Percentiles rank a stretch among this genome's conserved stretches.
Evolutionary conservation across 2,797 vertebrate genomes (phyloP).

Genomic region (Xenopus petersii): DNA sequence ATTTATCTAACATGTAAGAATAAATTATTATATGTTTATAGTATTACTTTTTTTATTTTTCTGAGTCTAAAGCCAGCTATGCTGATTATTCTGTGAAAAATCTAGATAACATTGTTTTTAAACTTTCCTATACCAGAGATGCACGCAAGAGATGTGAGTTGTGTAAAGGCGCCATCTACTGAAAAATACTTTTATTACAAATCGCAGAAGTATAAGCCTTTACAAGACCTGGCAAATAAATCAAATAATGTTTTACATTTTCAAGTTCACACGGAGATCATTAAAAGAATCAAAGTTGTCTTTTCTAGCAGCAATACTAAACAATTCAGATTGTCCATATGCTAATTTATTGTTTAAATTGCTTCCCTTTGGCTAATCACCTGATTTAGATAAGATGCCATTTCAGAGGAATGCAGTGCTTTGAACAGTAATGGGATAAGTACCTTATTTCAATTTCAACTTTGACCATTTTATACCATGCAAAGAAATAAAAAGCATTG

Average conservation of each 20-base stretch:
- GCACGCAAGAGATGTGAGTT: slow-evolving; percentile 10
- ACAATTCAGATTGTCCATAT: slow-evolving; percentile 21
- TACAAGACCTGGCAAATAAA: slow-evolving; percentile 16
- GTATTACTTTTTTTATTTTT: too few relatives aligned
- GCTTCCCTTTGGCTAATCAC: slow-evolving; percentile 45
- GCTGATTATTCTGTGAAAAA: neutral
- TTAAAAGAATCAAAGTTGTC: slow-evolving; percentile 22
- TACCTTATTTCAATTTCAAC: too few relatives aligned
- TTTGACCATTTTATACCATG: neutral
- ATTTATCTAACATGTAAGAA: too few relatives aligned
- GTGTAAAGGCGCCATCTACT: slow-evolving; percentile 46
- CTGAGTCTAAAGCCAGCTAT: too few relatives aligned
- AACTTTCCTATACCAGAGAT: slow-evolving; percentile 12
- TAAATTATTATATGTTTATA: too few relatives aligned
- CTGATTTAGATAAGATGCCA: slow-evolving; percentile 41
- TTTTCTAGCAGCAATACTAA: slow-evolving; percentile 27
- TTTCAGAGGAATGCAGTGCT: slow-evolving; percentile 38
- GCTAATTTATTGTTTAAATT: slow-evolving; percentile 39
- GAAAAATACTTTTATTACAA: slow-evolving; percentile 31
- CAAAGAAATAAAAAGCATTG: neutral
- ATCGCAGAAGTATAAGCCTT: neutral
- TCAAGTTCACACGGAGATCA: slow-evolving; percentile 29
- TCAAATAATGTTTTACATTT: slow-evolving; percentile 28
- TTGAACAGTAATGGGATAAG: slow-evolving; percentile 25
- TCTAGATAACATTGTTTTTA: slow-evolving; percentile 1